A percentile compares a stretch with the other conserved stretches of the same genome.
Evolutionary conservation across 2,113 vertebrate species (phyloP).

Genomic region (Malurus cyaneus): DNA sequence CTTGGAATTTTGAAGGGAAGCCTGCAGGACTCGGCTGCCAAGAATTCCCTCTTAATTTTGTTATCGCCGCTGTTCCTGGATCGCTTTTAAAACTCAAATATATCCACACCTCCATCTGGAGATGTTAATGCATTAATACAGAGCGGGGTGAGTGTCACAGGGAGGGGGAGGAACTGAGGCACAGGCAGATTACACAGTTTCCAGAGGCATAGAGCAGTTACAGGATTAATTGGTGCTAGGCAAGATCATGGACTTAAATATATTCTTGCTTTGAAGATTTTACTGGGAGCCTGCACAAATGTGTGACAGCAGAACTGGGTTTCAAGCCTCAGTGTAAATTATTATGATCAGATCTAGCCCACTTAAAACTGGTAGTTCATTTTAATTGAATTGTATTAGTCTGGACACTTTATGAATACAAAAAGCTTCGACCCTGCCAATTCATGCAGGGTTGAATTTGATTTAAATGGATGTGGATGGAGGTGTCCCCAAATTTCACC

Average conservation of each 20-base stretch:
- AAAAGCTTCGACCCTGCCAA: not conserved
- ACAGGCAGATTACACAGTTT: slow-evolving; percentile 28
- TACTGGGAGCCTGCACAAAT: slow-evolving; percentile 34
- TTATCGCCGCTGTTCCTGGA: not conserved
- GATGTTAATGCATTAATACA: not conserved
- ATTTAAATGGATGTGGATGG: slow-evolving; percentile 2
- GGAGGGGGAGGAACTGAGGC: slow-evolving; percentile 28
- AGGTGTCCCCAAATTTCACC: slow-evolving; percentile 25
- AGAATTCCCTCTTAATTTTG: not conserved
- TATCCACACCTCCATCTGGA: not conserved
- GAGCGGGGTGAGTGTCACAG: not conserved
- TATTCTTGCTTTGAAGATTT: slow-evolving; percentile 61
- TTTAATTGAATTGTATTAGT: slow-evolving; percentile 54
- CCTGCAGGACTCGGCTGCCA: not conserved
- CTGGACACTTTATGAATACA: slow-evolving; percentile 47
- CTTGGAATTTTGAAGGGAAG: not conserved
- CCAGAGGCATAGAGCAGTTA: slow-evolving; percentile 51
- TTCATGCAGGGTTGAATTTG: not conserved
- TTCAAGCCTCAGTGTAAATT: slow-evolving; percentile 36
- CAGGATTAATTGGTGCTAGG: slow-evolving; percentile 50
- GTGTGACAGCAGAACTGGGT: slow-evolving; percentile 33
- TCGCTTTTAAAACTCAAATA: not conserved
- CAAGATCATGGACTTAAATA: slow-evolving; percentile 50
- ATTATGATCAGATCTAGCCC: slow-evolving; percentile 49
- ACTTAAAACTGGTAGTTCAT: slow-evolving; percentile 54